phyloP scores from a whole-genome alignment of 1,140 invertebrate genomes.

The Sinonovacula constricta region DNA sequence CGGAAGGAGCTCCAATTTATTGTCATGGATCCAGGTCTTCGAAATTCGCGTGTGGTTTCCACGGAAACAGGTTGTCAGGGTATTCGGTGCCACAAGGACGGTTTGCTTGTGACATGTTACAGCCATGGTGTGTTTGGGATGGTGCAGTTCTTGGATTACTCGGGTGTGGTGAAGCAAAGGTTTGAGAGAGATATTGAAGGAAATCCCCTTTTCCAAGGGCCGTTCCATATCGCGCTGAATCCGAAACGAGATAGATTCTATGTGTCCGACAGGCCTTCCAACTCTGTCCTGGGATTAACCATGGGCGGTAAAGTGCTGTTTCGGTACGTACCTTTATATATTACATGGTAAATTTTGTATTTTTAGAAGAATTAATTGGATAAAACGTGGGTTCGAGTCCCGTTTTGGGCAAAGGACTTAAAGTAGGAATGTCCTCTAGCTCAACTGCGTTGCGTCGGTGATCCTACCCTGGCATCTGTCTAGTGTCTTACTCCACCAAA shows the following conservation, averaged over 20 bases:
- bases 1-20: slow-evolving; percentile 5
- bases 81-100: background rate
- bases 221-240: slow-evolving; percentile 8
- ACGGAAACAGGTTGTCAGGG: slow-evolving; percentile 4
- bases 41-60: background rate
- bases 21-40: slow-evolving; percentile 7
- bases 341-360: too few species aligned
- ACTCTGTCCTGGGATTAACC: background rate
- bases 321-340: background rate
- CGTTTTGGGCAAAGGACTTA: too few species aligned
- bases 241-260: slow-evolving; percentile 20
- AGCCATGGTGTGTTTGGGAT: slow-evolving; percentile 10
- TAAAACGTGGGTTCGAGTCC: too few species aligned
- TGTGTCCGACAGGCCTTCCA: slow-evolving; percentile 7
- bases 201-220: slow-evolving; percentile 4
- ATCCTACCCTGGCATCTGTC: too few species aligned
- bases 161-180: slow-evolving; percentile 11
- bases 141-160: background rate
- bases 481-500: too few species aligned
- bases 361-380: too few species aligned
- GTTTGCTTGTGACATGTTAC: slow-evolving; percentile 15
- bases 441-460: too few species aligned
- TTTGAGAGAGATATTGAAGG: slow-evolving; percentile 15
- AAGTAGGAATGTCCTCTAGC: too few species aligned
- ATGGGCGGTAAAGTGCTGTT: slow-evolving; percentile 14